These are phyloP conservation scores for Acrobasis repandana DNA, from an alignment of 2,888 invertebrate species.

Conservation along the genomic window DNA sequence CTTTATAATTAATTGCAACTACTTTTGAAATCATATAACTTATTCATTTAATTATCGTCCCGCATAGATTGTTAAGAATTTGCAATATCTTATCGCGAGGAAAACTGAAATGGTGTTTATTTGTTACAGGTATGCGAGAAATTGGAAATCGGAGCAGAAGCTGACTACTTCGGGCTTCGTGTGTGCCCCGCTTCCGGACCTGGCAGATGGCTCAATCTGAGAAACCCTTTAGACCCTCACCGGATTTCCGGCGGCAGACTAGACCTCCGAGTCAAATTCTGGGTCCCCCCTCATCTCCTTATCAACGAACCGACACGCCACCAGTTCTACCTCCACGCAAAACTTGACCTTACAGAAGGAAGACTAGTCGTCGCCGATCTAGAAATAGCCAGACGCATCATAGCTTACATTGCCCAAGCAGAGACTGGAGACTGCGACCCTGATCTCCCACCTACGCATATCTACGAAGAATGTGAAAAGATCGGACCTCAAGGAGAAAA, in stretches of 20 bases:
- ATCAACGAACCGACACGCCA: constrained; percentile 93
- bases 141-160: constrained; percentile 91
- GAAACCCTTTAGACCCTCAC: constrained; percentile 91
- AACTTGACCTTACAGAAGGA: constrained; percentile 88
- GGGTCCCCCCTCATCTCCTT: constrained; percentile 94
- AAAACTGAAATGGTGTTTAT: neutral
- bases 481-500: constrained; percentile 84
- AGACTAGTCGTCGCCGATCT: constrained; percentile 87
- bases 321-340: constrained; percentile 93
- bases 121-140: constrained; percentile 90
- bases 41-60: neutral
- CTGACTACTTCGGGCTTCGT: constrained; percentile 94
- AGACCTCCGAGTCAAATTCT: constrained; percentile 92
- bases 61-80: neutral
- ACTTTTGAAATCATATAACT: neutral
- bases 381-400: constrained; percentile 86
- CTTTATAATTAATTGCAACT: neutral
- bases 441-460: constrained; percentile 81
- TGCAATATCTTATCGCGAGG: too few species aligned
- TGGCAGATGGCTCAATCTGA: constrained; percentile 92
- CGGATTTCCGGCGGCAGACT: constrained; percentile 86
- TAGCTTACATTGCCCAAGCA: constrained; percentile 90
- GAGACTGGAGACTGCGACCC: constrained; percentile 88
- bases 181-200: constrained; percentile 83
- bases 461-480: constrained; percentile 85